A percentile compares a stretch with the other conserved stretches of the same genome.
Conservation (phyloP, 2,888 invertebrate genomes). For the Torymus tubicola region DNA sequence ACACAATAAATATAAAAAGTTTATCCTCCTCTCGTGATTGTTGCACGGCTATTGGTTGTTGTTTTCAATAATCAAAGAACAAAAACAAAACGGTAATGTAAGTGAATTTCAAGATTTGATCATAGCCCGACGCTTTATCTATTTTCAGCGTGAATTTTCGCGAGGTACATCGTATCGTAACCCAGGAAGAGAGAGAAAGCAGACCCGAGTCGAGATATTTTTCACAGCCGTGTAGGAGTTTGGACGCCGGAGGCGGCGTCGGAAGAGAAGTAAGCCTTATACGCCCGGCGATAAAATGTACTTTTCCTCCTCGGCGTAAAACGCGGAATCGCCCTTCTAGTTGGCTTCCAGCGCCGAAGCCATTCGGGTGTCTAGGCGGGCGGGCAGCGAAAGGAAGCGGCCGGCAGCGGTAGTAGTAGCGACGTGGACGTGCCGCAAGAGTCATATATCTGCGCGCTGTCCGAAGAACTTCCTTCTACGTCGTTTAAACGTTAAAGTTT, state of each 20-base stretch:
- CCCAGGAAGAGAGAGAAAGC: background rate
- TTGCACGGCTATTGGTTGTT: no score
- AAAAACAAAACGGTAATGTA: conserved; percentile 27
- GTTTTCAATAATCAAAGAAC: background rate
- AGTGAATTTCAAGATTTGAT: conserved; percentile 34
- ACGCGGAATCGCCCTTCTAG: conserved; percentile 55
- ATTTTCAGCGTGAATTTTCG: conserved; percentile 30
- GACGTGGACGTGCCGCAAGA: conserved; percentile 43
- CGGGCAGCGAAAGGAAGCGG: background rate
- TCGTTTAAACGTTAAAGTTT: conserved; percentile 58
- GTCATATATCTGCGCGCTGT: conserved; percentile 45
- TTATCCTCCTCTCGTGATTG: no score
- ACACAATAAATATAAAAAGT: no score
- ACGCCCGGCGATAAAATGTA: conserved; percentile 60
- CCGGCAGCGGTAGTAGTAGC: conserved; percentile 8
- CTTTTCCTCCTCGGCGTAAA: conserved; percentile 60
- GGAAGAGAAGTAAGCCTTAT: conserved; percentile 51
- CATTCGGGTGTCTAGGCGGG: conserved; percentile 10
- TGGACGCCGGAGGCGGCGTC: background rate
- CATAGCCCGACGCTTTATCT: conserved; percentile 42
- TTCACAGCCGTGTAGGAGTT: background rate
- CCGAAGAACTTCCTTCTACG: conserved; percentile 51
- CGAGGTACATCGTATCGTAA: background rate
- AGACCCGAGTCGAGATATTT: conserved; percentile 20
- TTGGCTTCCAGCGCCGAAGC: conserved; percentile 26